phyloP scores from a whole-genome alignment of 2,888 invertebrate species.

The Cotesia congregata region DNA sequence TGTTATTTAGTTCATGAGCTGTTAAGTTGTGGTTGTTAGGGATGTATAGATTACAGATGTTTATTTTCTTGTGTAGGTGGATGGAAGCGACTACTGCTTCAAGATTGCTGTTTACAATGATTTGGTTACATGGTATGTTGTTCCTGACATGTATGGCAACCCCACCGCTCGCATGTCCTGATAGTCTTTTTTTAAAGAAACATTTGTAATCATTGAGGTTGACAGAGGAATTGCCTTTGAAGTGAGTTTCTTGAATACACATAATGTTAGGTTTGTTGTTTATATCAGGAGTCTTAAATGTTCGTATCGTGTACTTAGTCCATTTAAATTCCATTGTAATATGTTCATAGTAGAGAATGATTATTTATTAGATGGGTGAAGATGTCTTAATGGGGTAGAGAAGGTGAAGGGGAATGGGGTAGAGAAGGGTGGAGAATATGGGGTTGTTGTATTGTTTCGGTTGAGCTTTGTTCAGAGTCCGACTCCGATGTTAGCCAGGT shows the following conservation, averaged over 20 bases:
- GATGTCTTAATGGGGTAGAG: no score
- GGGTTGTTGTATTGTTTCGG: neutral
- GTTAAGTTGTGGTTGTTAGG: constrained; percentile 16
- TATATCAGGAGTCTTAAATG: neutral
- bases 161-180: constrained; percentile 41
- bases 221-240: neutral
- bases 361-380: neutral
- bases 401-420: neutral
- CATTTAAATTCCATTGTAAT: constrained; percentile 8
- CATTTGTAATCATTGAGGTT: neutral
- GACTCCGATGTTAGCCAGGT: no score
- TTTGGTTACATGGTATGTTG: constrained; percentile 21
- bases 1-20: constrained; percentile 20
- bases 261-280: neutral
- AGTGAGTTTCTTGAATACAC: constrained; percentile 7
- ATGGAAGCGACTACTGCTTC: constrained; percentile 11
- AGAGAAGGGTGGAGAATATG: neutral
- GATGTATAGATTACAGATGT: constrained; percentile 39
- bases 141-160: constrained; percentile 40
- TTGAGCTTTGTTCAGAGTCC: no score
- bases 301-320: neutral
- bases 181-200: constrained; percentile 38
- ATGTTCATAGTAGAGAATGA: neutral
- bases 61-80: no score
- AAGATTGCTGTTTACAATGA: constrained; percentile 42